A percentile compares a stretch with the other conserved stretches of the same genome.
phyloP scores from a whole-genome alignment of 2,888 invertebrate genomes.

The Torymus aiolomorphi region DNA sequence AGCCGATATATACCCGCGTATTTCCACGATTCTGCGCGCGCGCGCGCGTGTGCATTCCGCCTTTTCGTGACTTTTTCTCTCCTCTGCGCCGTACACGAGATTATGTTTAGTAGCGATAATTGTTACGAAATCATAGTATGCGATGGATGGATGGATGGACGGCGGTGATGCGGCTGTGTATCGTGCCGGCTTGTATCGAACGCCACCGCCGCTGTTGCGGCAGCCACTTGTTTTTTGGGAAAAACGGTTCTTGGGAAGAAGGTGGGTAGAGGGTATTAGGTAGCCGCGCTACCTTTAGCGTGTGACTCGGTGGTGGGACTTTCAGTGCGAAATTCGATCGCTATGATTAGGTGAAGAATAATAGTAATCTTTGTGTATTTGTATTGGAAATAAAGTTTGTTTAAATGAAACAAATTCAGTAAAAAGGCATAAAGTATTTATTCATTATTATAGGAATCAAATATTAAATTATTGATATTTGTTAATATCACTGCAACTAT shows the following conservation, averaged over 20 bases:
- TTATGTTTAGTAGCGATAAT: conserved; percentile 55
- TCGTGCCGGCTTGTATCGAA: neutral
- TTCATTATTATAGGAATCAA: no score
- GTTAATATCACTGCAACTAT: no score
- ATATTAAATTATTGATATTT: no score
- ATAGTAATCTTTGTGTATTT: no score
- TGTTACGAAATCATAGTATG: conserved; percentile 44
- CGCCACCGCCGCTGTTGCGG: neutral
- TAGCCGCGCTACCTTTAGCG: neutral
- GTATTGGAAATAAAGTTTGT: no score
- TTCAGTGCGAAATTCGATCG: neutral
- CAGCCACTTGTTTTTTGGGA: conserved; percentile 12
- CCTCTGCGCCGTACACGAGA: conserved; percentile 14
- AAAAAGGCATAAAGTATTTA: no score
- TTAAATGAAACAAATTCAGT: no score
- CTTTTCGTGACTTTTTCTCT: conserved; percentile 56
- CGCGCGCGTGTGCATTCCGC: neutral
- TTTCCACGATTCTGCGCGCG: conserved; percentile 42
- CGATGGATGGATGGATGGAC: neutral
- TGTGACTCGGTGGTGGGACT: neutral
- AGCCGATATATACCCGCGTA: conserved; percentile 47
- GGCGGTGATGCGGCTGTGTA: no score
- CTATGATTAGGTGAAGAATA: no score
- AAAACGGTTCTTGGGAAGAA: conserved; percentile 38
- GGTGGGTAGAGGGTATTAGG: conserved; percentile 1